phyloP scores from a whole-genome alignment of 1,140 invertebrate genomes.

The Tetragonula clypearis region DNA sequence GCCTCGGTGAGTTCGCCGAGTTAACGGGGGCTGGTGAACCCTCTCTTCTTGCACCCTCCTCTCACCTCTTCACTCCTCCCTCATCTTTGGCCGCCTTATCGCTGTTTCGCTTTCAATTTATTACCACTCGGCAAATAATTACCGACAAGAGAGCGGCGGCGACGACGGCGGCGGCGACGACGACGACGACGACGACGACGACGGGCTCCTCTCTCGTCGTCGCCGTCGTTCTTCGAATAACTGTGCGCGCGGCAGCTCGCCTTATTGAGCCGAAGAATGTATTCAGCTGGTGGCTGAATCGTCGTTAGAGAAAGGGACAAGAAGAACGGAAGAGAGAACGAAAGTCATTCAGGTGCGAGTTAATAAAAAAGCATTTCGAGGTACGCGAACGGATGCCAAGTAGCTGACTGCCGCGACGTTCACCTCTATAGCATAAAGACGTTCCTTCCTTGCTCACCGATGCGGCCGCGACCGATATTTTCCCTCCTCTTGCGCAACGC shows the following conservation, averaged over 20 bases:
- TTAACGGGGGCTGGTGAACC: constrained; percentile 7
- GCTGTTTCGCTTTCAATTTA: constrained; percentile 72
- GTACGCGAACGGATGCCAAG: constrained; percentile 44
- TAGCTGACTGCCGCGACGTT: constrained; percentile 50
- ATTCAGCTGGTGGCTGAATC: constrained; percentile 62
- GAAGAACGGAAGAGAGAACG: constrained; percentile 39
- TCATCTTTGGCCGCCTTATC: constrained; percentile 51
- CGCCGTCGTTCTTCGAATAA: constrained; percentile 55
- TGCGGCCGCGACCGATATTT: constrained; percentile 50
- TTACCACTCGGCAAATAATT: constrained; percentile 76
- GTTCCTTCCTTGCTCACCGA: constrained; percentile 42
- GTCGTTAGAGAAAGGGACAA: constrained; percentile 52
- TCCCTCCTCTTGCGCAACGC: not conserved
- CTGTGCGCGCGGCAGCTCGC: constrained; percentile 55
- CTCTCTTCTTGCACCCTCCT: not conserved
- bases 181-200: constrained; percentile 25
- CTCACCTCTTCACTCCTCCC: not conserved
- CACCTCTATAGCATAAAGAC: constrained; percentile 8
- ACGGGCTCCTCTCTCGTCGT: not conserved
- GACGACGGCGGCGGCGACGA: not conserved
- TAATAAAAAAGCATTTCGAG: constrained; percentile 67
- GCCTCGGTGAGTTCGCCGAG: not conserved
- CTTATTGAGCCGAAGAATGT: constrained; percentile 66
- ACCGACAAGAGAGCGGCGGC: constrained; percentile 67
- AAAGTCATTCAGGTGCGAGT: constrained; percentile 72